A percentile compares a stretch with the other conserved stretches of the same genome.
Evolutionary conservation across 1,140 invertebrate genomes (phyloP).

Genomic region (Vanessa tameamea): DNA sequence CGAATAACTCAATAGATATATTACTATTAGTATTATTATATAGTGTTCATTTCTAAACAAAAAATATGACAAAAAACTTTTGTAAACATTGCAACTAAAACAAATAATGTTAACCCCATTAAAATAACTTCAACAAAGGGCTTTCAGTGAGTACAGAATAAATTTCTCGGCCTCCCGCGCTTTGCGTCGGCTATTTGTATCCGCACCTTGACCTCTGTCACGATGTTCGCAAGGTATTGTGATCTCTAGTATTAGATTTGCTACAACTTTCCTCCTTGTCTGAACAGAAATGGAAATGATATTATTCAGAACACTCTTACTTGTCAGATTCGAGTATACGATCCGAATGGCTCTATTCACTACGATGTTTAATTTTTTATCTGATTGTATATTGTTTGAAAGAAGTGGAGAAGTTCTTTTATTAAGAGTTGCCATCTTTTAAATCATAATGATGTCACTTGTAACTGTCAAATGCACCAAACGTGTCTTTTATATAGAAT

Average conservation of each 20-base stretch:
- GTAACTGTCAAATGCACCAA: no score
- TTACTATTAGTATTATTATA: no score
- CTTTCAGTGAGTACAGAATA: not conserved
- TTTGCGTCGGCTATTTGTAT: slow-evolving; percentile 41
- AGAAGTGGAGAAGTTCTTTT: no score
- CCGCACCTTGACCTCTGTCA: slow-evolving; percentile 54
- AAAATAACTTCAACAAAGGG: not conserved
- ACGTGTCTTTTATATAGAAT: no score
- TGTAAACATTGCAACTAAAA: no score
- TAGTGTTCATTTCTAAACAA: no score
- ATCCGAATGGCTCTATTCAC: not conserved
- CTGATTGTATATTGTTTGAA: not conserved
- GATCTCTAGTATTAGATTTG: slow-evolving; percentile 33
- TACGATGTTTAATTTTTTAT: not conserved
- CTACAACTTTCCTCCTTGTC: slow-evolving; percentile 38
- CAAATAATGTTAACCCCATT: not conserved
- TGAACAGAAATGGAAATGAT: slow-evolving; percentile 35
- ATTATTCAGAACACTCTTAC: slow-evolving; percentile 36
- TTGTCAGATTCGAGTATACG: slow-evolving; percentile 19
- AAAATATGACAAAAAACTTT: no score
- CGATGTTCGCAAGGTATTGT: slow-evolving; percentile 49
- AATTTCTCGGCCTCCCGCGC: slow-evolving; percentile 19
- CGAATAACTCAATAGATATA: no score
- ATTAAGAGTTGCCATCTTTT: no score
- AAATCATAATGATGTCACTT: no score